Percentiles rank a stretch among this genome's conserved stretches.
These are phyloP conservation scores for Notodromas monacha DNA, from an alignment of 2,888 invertebrate genomes.

Conservation along the genomic window DNA sequence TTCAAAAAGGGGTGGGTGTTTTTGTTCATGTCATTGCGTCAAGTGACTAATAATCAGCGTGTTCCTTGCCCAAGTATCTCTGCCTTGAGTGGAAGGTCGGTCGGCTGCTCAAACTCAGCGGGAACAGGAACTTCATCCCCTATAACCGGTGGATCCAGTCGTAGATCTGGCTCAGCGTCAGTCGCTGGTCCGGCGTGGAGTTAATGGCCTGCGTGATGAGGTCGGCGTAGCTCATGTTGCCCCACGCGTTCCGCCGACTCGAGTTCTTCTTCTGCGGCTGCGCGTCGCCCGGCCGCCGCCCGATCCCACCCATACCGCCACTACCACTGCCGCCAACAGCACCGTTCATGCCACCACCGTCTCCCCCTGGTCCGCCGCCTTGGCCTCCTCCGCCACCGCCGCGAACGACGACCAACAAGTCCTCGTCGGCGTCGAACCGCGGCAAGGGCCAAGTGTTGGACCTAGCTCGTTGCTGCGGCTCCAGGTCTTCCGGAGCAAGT, in stretches of 20 bases:
- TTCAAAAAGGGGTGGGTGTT: too few species aligned
- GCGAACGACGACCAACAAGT: too few species aligned
- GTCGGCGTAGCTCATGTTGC: slow-evolving; percentile 90
- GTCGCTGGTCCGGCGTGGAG: slow-evolving; percentile 67
- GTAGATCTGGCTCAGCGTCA: slow-evolving; percentile 93
- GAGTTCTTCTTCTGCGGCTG: slow-evolving; percentile 96
- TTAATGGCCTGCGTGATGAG: slow-evolving; percentile 95
- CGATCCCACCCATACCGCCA: slow-evolving; percentile 7
- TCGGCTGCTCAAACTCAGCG: too few species aligned
- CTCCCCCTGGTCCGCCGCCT: too few species aligned
- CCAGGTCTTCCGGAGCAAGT: too few species aligned
- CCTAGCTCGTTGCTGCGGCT: slow-evolving; percentile 63
- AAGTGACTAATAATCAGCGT: too few species aligned
- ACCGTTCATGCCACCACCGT: not conserved
- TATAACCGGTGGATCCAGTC: too few species aligned
- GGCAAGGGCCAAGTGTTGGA: slow-evolving; percentile 96
- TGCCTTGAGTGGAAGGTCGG: too few species aligned
- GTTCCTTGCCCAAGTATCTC: too few species aligned
- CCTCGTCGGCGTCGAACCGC: slow-evolving; percentile 54
- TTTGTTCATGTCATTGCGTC: too few species aligned
- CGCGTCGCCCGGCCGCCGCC: slow-evolving; percentile 8
- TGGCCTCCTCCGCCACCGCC: too few species aligned
- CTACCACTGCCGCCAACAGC: slow-evolving; percentile 8
- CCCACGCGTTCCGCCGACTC: slow-evolving; percentile 82
- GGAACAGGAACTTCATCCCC: too few species aligned